Conservation (phyloP, 2,888 invertebrate species). For the Apodemia mormo region DNA sequence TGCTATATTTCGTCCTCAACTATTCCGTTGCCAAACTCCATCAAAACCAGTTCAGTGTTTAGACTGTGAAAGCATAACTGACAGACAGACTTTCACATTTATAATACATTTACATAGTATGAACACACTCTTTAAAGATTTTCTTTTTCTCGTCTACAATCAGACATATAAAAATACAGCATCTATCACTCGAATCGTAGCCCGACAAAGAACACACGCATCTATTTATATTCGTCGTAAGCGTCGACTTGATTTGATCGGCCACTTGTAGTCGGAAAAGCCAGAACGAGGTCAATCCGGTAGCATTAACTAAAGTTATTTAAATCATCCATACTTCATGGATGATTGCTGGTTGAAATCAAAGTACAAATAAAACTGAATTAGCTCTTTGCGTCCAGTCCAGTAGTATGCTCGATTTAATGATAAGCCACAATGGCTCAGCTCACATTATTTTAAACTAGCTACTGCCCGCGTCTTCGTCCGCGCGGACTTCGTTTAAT, state of each 20-base stretch:
- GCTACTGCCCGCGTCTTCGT: too few relatives aligned
- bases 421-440: not conserved
- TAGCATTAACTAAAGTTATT: constrained; percentile 28
- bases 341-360: constrained; percentile 10
- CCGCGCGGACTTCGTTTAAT: too few relatives aligned
- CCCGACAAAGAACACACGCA: constrained; percentile 42
- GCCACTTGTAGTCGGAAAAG: constrained; percentile 45
- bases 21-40: too few relatives aligned
- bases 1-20: too few relatives aligned
- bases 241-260: constrained; percentile 45
- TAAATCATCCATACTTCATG: constrained; percentile 9
- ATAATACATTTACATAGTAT: too few relatives aligned
- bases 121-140: too few relatives aligned
- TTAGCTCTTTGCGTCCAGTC: constrained; percentile 2
- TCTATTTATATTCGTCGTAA: constrained; percentile 52
- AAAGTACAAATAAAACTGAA: constrained; percentile 7
- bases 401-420: not conserved
- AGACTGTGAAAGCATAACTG: too few relatives aligned
- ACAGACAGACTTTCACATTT: too few relatives aligned
- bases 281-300: constrained; percentile 41
- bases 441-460: not conserved
- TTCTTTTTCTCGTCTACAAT: not conserved
- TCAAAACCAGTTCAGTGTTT: too few relatives aligned
- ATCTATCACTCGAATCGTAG: constrained; percentile 28
- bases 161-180: constrained; percentile 31